phyloP scores from a whole-genome alignment of 2,113 vertebrate species.

The Sarotherodon lohbergeri region DNA sequence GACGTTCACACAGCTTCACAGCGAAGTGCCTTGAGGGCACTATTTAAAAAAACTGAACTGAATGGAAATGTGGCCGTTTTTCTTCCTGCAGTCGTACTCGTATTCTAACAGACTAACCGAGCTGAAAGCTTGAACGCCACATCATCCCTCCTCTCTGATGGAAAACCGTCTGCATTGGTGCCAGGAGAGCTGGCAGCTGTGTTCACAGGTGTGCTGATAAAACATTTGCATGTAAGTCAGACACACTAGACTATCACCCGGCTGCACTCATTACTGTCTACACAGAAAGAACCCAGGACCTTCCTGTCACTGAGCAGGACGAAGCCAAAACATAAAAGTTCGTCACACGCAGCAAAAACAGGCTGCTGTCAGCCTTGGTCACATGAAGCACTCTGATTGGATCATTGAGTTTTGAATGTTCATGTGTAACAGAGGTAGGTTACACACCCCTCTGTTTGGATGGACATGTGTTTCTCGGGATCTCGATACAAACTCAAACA shows the following conservation, averaged over 20 bases:
- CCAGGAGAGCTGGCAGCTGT: not conserved
- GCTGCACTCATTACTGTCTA: not conserved
- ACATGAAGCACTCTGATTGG: not conserved
- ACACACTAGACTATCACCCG: not conserved
- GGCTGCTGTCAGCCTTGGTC: not conserved
- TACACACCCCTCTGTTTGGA: not conserved
- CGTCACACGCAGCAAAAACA: not conserved
- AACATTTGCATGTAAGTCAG: not conserved
- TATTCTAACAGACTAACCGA: not conserved
- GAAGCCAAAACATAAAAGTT: not conserved
- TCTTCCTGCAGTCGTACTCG: not conserved
- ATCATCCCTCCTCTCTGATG: not conserved
- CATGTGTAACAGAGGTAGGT: not conserved
- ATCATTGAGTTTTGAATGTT: not conserved
- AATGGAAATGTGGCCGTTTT: not conserved
- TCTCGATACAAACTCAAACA: not conserved
- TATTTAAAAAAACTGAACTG: not conserved
- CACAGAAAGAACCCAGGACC: not conserved
- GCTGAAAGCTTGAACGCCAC: not conserved
- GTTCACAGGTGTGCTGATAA: not conserved
- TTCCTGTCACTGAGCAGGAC: not conserved
- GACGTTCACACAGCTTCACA: not conserved
- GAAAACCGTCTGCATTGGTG: rapidly evolving
- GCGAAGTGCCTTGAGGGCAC: not conserved
- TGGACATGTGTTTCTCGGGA: not conserved